phyloP scores from a whole-genome alignment of 2,797 vertebrate genomes.

The Moxostoma hubbsi region DNA sequence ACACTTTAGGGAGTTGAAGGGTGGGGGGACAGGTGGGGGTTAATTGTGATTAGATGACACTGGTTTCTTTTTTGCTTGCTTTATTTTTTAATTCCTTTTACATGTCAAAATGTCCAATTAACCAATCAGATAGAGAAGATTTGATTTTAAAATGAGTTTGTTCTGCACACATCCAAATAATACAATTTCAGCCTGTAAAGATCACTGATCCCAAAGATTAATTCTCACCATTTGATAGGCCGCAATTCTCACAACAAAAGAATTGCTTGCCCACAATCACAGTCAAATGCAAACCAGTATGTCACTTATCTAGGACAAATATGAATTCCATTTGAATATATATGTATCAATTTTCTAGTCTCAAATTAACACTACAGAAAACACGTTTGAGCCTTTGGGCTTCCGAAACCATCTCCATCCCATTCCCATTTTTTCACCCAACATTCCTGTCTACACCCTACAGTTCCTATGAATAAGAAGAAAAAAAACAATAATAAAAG shows the following conservation, averaged over 20 bases:
- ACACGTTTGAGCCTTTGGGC: background rate
- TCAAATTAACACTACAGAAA: background rate
- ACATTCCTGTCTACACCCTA: too few relatives aligned
- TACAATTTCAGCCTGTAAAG: background rate
- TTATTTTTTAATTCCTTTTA: slow-evolving; percentile 1
- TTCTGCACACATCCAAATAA: slow-evolving; percentile 9
- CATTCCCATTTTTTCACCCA: too few relatives aligned
- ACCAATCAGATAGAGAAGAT: slow-evolving; percentile 6
- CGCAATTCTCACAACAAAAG: background rate
- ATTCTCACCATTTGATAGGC: background rate
- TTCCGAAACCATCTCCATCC: background rate
- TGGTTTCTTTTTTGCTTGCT: slow-evolving; percentile 11
- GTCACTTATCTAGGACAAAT: background rate
- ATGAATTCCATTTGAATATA: slow-evolving; percentile 1
- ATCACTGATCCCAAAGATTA: background rate
- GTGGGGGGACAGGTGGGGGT: background rate
- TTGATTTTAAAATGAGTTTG: slow-evolving; percentile 13
- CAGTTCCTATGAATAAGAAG: too few relatives aligned
- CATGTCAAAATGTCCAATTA: background rate
- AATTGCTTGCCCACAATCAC: background rate
- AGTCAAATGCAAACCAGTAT: background rate
- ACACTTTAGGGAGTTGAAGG: slow-evolving; percentile 15
- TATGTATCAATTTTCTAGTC: background rate
- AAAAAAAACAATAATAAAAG: too few relatives aligned
- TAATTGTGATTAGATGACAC: slow-evolving; percentile 34